Conservation (phyloP, 2,113 vertebrate species). For the Tautogolabrus adspersus region DNA sequence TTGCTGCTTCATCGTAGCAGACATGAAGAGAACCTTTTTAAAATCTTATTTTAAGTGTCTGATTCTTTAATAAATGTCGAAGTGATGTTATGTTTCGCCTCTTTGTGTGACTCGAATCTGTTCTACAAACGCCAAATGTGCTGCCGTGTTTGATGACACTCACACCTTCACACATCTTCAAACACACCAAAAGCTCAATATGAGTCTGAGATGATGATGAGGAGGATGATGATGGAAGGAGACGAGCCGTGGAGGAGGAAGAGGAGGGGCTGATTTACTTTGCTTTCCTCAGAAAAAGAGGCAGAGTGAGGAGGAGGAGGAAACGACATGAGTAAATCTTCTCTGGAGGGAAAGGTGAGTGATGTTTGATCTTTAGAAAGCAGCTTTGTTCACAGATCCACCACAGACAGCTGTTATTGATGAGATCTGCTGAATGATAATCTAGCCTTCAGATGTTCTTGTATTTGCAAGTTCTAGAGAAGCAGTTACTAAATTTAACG, state of each 20-base stretch:
- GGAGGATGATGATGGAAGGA: conserved; percentile 29
- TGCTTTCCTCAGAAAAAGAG: neutral
- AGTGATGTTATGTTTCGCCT: too few species aligned
- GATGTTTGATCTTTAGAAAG: neutral
- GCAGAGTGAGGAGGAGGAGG: neutral
- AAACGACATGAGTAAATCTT: neutral
- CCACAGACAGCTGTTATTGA: neutral
- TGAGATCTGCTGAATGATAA: neutral
- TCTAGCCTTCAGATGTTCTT: too few species aligned
- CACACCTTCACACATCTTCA: too few species aligned
- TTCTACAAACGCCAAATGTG: too few species aligned
- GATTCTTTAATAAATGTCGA: too few species aligned
- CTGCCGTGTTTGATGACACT: too few species aligned
- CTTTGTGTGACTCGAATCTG: too few species aligned
- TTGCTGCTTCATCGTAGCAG: too few species aligned
- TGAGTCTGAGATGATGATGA: conserved; percentile 16
- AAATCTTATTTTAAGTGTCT: too few species aligned
- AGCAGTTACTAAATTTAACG: too few species aligned
- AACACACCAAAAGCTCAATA: neutral
- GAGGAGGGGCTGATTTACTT: conserved; percentile 26
- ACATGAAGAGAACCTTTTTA: too few species aligned
- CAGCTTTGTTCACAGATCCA: neutral
- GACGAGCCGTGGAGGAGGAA: conserved; percentile 4
- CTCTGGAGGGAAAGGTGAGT: conserved; percentile 35
- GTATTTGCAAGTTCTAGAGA: too few species aligned